Evolutionary conservation across 1,140 invertebrate species (phyloP).

Genomic region (Lordiphosa collinella): DNA sequence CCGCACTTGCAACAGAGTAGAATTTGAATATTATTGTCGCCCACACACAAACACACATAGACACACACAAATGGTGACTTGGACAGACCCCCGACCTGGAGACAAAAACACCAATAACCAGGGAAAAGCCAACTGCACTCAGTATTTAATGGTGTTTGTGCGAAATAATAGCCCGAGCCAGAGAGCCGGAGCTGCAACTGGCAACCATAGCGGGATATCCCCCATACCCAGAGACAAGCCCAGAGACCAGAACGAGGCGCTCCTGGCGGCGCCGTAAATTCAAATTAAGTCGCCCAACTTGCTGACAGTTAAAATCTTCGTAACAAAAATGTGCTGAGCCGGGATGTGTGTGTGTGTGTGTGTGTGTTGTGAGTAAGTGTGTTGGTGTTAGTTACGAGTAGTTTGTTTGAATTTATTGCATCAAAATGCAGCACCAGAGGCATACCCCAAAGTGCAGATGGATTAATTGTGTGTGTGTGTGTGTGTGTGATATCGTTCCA

Average conservation of each 20-base stretch:
- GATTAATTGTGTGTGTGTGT: slow-evolving; percentile 50
- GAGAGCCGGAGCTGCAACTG: slow-evolving; percentile 5
- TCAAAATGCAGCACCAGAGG: slow-evolving; percentile 46
- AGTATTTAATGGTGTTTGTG: slow-evolving; percentile 74
- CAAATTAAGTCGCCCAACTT: slow-evolving; percentile 77
- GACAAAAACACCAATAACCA: slow-evolving; percentile 16
- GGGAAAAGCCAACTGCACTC: slow-evolving; percentile 38
- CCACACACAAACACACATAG: slow-evolving; percentile 20
- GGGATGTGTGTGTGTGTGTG: slow-evolving; percentile 21
- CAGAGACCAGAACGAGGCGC: slow-evolving; percentile 28
- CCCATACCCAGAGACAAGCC: background rate
- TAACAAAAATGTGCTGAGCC: slow-evolving; percentile 71
- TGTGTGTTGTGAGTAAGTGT: slow-evolving; percentile 5
- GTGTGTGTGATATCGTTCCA: slow-evolving; percentile 40
- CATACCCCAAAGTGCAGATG: slow-evolving; percentile 60
- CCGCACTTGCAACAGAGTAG: slow-evolving; percentile 37
- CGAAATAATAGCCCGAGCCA: slow-evolving; percentile 59
- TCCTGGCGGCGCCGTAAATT: slow-evolving; percentile 72
- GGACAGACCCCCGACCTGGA: slow-evolving; percentile 35
- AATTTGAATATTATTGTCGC: slow-evolving; percentile 77
- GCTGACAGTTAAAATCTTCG: slow-evolving; percentile 77
- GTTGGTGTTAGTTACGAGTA: slow-evolving; percentile 55
- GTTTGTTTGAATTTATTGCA: slow-evolving; percentile 71
- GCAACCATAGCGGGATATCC: background rate
- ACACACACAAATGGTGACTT: slow-evolving; percentile 37